Conservation (phyloP, 2,797 vertebrate species). For the Sorex maritimensis region DNA sequence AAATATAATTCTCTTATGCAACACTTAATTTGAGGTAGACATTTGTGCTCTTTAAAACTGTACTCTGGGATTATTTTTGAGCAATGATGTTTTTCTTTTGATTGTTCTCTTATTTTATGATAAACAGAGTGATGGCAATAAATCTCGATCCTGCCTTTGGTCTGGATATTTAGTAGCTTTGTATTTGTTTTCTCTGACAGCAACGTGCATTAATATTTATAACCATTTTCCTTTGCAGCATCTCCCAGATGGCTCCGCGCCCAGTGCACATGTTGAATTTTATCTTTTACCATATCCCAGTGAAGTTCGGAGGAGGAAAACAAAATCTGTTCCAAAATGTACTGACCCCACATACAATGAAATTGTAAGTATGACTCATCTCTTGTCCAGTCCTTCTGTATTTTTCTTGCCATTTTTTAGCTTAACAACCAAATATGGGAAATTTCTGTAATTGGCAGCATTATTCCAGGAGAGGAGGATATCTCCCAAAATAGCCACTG, state of each 20-base stretch:
- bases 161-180: slow-evolving; percentile 75
- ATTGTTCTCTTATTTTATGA: slow-evolving; percentile 68
- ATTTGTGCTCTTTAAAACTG: slow-evolving; percentile 56
- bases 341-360: slow-evolving; percentile 95
- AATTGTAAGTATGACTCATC: slow-evolving; percentile 91
- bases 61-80: slow-evolving; percentile 55
- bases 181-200: slow-evolving; percentile 85
- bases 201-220: slow-evolving; percentile 86
- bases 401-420: slow-evolving; percentile 75
- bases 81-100: slow-evolving; percentile 64
- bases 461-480: slow-evolving; percentile 65
- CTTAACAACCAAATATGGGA: slow-evolving; percentile 35
- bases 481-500: slow-evolving; percentile 51
- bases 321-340: slow-evolving; percentile 93
- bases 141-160: slow-evolving; percentile 74
- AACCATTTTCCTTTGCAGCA: slow-evolving; percentile 88
- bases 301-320: slow-evolving; percentile 92
- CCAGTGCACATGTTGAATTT: slow-evolving; percentile 93
- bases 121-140: slow-evolving; percentile 55
- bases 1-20: slow-evolving; percentile 50
- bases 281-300: slow-evolving; percentile 92
- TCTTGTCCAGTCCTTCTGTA: slow-evolving; percentile 47
- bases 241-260: slow-evolving; percentile 93
- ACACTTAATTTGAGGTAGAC: slow-evolving; percentile 58
- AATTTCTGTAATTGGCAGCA: slow-evolving; percentile 27